Evolutionary conservation across 2,113 vertebrate species (phyloP), one percentile per base, ranked within the genome.

Genomic region (Rutilus rutilus): DNA sequence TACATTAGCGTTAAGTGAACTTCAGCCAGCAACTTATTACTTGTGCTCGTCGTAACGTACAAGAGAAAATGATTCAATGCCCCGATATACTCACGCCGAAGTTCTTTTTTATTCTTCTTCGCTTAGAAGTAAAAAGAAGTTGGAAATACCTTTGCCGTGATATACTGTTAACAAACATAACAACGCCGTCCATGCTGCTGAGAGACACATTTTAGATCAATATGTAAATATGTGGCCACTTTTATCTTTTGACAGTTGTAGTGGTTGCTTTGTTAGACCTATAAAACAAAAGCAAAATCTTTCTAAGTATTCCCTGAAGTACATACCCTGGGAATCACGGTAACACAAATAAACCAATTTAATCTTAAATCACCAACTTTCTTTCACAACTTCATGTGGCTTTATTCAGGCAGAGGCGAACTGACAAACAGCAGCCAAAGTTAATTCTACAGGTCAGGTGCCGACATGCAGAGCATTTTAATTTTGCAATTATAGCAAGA

Each of bases 401-500:
- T 62, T 79, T 79, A 60, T 62, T 79, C 39, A 65, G 39, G 5
- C 36, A 47, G 14, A 47, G 78, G 39, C 23, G 17, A 64, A 39
- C 59, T 30, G 59, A 81, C 59, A 64, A 81, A 47, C 78, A 47
- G 25, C 78, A 47, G 78, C 59, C 59, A 27, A 64, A 65, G 39
- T 81, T n/a, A 64, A 45, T 81, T 65, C n/a, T 25, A 27, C 15
- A 30, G 60, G 59, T 81, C 78, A 64, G 59, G 39, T 81, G 59
- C 39, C 59, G n/a, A 64, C 59, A 64, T 11, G n/a, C 25, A 64
- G n/a, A 11, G 78, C 64, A 81, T 81, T 30, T 65, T 30, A 47
- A 81, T 81, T 64, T 30, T 2, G 39, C 39, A 79, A 80, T 79
- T 87, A 75, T 57, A 78, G 21, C 83, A 39, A 30, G 27, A n/a